Evolutionary conservation across 2,797 vertebrate species (phyloP), one percentile per base, ranked within the genome.

Genomic region (Erithacus rubecula): DNA sequence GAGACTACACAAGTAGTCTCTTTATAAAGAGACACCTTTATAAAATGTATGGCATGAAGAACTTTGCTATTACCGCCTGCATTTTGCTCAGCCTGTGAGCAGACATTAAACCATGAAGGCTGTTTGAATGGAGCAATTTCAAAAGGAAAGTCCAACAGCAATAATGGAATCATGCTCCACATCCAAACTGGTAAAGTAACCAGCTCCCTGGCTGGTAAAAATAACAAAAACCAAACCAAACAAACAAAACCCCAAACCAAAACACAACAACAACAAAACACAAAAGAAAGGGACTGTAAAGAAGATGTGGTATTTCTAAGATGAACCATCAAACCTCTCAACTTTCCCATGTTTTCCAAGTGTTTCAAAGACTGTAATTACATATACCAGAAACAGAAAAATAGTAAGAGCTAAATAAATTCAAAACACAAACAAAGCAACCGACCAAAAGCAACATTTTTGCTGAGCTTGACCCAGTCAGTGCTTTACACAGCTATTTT

Each of bases 361-460:
- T 23, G 5, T 59, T 87, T 77, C 37, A 39, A 80, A 86, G 32
- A 81, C 8, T 20, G 3, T 13, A 84, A 70, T 17, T 46, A 47
- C 27, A 44, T 30, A 10, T 22, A 88, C 1, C 9, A 80, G 18
- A 29, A 59, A 60, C 4, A 83, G 27, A 83, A 83, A 78, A 83
- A 69, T 3, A 74, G 0, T 10, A 87, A 60, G 13, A 10, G 12
- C 21, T 58, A 83, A 62, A 86, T 18, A 15, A 59, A 59, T 67
- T 62, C 0, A 22, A 41, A 19, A 26, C n/a, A 15, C 7, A 1
- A 55, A 53, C 23, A 1, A 55, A 55, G 6, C 10, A 14, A 16
- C 41, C 6, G 13, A 18, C 41, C 27, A 62, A 63, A 5, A 18
- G 29, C 19, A 72, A 51, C 17, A n/a, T 15, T 58, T 56, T 55